Base-by-base conservation (phyloP, 2,888 invertebrate genomes). In the Drosophila heteroneura region DNA sequence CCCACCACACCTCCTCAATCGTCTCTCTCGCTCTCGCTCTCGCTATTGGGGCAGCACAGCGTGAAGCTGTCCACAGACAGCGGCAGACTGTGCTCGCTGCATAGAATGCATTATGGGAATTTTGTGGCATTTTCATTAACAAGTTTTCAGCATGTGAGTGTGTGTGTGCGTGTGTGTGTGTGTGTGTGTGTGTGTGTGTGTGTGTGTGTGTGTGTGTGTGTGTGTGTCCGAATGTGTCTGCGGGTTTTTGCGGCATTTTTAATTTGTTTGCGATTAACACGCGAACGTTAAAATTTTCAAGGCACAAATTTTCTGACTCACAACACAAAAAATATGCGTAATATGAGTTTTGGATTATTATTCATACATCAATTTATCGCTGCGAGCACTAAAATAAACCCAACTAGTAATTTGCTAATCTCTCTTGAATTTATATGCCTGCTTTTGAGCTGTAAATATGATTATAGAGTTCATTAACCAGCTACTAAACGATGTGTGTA, bases 51-150 rank as follows among this genome's bases (percentile, higher is more conserved):
- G 68, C 72, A 70, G 85, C 85, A 28, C 88, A 82, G 85, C 89
- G 74, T 88, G 90, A 81, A 77, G 91, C 87, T 85, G 69, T 78
- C 79, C 79, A 74, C 74, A 76, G 79, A 73, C 65, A 71, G 62
- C 60, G 80, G 69, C 76, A 73, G 39, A 47, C 51, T 35, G 16
- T 57, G 56, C 35, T 4, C 5, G 41, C 54, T 64, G 72, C 65
- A 74, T 77, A 80, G 82, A 89, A 83, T 91, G 79, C 89, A 91
- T 85, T 90, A 90, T 90, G 89, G 89, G 89, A 90, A 90, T 83
- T 91, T 84, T 91, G 89, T 91, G 89, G 89, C 91, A 90, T 91
- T 90, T 91, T 91, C 91, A 91, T 91, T 85, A 89, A 91, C 87
- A 91, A 83, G 73, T 79, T 74, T 77, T 58, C 10, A 28, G 16